Evolutionary conservation across 37 sponge, comb jelly and placozoan genomes (phyloP).

Genomic region (Halisarca cf. caerulea): DNA sequence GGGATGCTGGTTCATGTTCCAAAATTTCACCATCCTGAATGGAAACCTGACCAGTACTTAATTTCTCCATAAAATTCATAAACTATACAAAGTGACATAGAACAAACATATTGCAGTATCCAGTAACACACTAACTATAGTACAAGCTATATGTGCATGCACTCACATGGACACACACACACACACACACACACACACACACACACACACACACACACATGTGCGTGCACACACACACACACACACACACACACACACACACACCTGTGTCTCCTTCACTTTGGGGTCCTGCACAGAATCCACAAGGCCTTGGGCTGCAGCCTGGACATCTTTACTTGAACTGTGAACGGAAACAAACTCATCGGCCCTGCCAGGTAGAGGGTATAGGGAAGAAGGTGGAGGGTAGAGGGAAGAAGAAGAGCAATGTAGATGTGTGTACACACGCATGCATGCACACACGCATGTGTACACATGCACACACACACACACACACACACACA

Average conservation of each 20-base stretch:
- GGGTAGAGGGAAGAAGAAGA: background rate
- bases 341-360: constrained; percentile 14
- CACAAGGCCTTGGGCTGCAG: constrained; percentile 3
- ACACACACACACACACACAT: constrained; percentile 17
- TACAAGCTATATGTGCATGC: constrained; percentile 29
- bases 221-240: constrained; percentile 28
- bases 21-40: constrained; percentile 41
- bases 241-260: constrained; percentile 29
- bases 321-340: constrained; percentile 2
- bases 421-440: background rate
- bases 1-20: background rate
- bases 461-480: background rate
- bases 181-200: constrained; percentile 11
- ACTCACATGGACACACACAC: too few species aligned
- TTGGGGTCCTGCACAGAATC: background rate
- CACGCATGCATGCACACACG: background rate
- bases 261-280: constrained; percentile 6
- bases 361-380: constrained; percentile 5
- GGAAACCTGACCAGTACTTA: constrained; percentile 52
- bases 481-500: constrained; percentile 33
- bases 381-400: too few species aligned
- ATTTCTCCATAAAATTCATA: constrained; percentile 68
- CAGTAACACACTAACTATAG: constrained; percentile 43
- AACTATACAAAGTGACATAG: constrained; percentile 29
- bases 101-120: constrained; percentile 40